phyloP scores from a whole-genome alignment of 1,140 invertebrate species.

The Drosophila seguyi region DNA sequence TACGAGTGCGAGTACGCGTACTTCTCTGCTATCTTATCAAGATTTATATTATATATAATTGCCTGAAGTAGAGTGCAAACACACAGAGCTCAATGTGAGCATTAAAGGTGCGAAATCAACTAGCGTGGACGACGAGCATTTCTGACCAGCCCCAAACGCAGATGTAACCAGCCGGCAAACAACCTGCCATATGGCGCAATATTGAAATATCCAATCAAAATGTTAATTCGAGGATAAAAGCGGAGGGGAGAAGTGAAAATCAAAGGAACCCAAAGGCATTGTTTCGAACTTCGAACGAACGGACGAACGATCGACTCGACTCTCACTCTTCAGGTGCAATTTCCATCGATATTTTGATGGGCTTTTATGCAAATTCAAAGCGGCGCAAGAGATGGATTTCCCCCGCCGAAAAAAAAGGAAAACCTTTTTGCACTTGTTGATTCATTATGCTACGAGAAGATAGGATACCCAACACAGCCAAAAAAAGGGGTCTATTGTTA shows the following conservation, averaged over 20 bases:
- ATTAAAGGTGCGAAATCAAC: slow-evolving; percentile 48
- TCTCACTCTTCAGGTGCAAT: slow-evolving; percentile 24
- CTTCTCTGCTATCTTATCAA: slow-evolving; percentile 34
- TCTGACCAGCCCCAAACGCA: slow-evolving; percentile 35
- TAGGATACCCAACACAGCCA: background rate
- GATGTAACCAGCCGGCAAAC: slow-evolving; percentile 14
- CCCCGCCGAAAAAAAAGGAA: background rate
- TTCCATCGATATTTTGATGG: slow-evolving; percentile 35
- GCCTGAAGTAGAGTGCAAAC: slow-evolving; percentile 43
- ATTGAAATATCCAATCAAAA: slow-evolving; percentile 84
- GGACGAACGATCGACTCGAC: slow-evolving; percentile 5
- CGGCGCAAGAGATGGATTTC: slow-evolving; percentile 23
- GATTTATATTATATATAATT: slow-evolving; percentile 5
- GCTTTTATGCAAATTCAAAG: slow-evolving; percentile 34
- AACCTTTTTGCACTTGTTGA: slow-evolving; percentile 64
- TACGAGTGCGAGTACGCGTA: slow-evolving; percentile 24
- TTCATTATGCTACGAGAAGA: slow-evolving; percentile 44
- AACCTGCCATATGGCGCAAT: slow-evolving; percentile 77
- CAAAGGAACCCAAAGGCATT: slow-evolving; percentile 19
- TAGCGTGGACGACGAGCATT: slow-evolving; percentile 26
- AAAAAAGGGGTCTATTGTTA: slow-evolving; percentile 35
- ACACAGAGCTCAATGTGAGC: slow-evolving; percentile 19
- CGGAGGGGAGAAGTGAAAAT: slow-evolving; percentile 34
- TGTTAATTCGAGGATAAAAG: slow-evolving; percentile 70
- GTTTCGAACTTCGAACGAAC: slow-evolving; percentile 15